phyloP scores from a whole-genome alignment of 37 sponge, comb jelly and placozoan species.

The Chondrosia reniformis region DNA sequence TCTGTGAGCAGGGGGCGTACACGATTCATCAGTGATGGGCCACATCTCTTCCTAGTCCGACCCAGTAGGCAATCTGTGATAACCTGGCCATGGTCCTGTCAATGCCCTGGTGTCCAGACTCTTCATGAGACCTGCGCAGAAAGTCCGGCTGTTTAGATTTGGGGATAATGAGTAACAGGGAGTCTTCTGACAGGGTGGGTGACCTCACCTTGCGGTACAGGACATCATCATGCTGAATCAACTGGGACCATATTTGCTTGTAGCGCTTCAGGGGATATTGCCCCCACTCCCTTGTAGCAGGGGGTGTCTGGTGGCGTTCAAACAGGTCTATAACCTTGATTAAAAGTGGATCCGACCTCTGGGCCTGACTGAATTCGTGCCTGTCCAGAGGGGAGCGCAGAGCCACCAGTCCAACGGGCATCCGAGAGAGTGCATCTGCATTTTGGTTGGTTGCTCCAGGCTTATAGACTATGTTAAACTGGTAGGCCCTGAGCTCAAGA shows the following conservation, averaged over 20 bases:
- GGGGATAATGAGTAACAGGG: not conserved
- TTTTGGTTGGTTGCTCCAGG: not conserved
- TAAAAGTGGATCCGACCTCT: not conserved
- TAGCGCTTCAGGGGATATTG: not conserved
- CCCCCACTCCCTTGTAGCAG: not conserved
- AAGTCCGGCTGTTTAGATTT: not conserved
- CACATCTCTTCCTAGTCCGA: not conserved
- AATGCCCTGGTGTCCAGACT: conserved; percentile 1
- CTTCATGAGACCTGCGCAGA: conserved; percentile 7
- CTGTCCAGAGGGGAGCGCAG: not conserved
- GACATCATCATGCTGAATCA: not conserved
- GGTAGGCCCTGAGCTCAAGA: conserved; percentile 14
- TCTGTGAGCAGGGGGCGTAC: conserved; percentile 2
- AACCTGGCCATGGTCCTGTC: not conserved
- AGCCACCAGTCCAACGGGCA: not conserved
- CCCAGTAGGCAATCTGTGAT: conserved; percentile 17
- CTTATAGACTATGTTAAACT: conserved; percentile 4
- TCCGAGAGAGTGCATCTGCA: conserved; percentile 13
- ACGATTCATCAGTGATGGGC: not conserved
- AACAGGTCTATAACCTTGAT: not conserved
- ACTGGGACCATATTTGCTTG: conserved; percentile 17
- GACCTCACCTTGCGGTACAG: conserved; percentile 3
- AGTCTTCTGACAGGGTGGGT: conserved; percentile 2
- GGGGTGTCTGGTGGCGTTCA: not conserved
- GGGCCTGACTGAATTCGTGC: not conserved